These are phyloP conservation scores for Anguilla rostrata DNA, from an alignment of 2,113 vertebrate species.

Conservation along the genomic window DNA sequence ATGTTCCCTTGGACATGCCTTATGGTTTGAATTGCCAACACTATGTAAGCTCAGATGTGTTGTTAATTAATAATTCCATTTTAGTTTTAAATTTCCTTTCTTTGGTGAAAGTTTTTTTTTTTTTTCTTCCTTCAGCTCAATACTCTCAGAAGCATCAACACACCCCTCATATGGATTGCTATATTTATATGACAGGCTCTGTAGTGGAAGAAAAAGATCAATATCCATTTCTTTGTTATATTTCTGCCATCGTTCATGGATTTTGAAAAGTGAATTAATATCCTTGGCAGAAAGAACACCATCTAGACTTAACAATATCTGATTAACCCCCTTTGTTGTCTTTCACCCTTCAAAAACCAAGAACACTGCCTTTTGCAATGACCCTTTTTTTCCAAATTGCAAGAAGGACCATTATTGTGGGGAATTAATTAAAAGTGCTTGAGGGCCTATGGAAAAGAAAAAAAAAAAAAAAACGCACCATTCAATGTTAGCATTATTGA, in stretches of 20 bases:
- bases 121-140: not conserved
- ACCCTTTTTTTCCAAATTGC: conserved; percentile 23
- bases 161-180: conserved; percentile 26
- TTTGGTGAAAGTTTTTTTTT: not conserved
- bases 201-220: conserved; percentile 27
- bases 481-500: conserved; percentile 28
- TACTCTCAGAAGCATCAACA: conserved; percentile 12
- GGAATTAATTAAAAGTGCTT: conserved; percentile 34
- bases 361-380: conserved; percentile 29
- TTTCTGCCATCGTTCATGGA: conserved; percentile 34
- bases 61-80: not conserved
- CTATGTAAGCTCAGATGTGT: not conserved
- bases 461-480: conserved; percentile 27
- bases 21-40: not conserved
- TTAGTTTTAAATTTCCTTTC: not conserved
- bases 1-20: not conserved
- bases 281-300: conserved; percentile 25
- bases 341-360: conserved; percentile 31
- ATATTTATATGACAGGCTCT: conserved; percentile 24
- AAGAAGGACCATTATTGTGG: conserved; percentile 9
- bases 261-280: conserved; percentile 44
- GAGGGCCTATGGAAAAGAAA: conserved; percentile 29
- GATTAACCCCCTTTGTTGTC: conserved; percentile 36
- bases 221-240: conserved; percentile 35
- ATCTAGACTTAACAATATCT: conserved; percentile 35